Conservation (phyloP, 2,797 vertebrate species). For the Myotis vivesi region DNA sequence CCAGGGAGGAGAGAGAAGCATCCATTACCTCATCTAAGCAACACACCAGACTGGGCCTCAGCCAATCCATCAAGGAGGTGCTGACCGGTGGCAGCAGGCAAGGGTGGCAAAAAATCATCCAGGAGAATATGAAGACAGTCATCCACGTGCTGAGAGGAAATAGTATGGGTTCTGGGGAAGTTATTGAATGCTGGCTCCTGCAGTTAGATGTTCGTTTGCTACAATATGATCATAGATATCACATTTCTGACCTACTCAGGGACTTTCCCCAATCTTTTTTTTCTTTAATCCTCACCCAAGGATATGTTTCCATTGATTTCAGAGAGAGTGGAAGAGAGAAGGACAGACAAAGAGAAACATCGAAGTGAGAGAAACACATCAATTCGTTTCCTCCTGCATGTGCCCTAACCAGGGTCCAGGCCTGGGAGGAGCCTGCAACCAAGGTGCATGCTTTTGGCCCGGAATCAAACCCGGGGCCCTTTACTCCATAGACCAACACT, state of each 20-base stretch:
- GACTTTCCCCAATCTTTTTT: not conserved
- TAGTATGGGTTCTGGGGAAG: rapidly evolving
- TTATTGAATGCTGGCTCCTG: not conserved
- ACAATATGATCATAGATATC: not conserved
- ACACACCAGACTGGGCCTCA: slow-evolving; percentile 43
- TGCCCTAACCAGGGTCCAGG: too few relatives aligned
- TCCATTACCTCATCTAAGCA: slow-evolving; percentile 80
- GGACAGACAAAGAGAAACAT: too few relatives aligned
- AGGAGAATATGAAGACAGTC: not conserved
- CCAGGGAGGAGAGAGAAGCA: slow-evolving; percentile 72
- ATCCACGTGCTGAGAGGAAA: rapidly evolving
- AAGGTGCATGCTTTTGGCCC: too few relatives aligned
- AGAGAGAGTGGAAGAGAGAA: too few relatives aligned
- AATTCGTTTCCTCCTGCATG: too few relatives aligned
- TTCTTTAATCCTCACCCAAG: too few relatives aligned
- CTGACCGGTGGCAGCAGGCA: not conserved
- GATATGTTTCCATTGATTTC: too few relatives aligned
- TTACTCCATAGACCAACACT: too few relatives aligned
- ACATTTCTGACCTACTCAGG: not conserved
- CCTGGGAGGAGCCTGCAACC: too few relatives aligned
- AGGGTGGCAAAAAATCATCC: not conserved
- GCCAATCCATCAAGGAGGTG: slow-evolving; percentile 34
- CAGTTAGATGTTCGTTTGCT: not conserved
- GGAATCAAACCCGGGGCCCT: too few relatives aligned
- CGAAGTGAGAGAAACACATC: too few relatives aligned